A percentile compares a stretch with the other conserved stretches of the same genome.
These are phyloP conservation scores for Caenorhabditis auriculariae DNA, from an alignment of 2,888 invertebrate genomes.

Conservation along the genomic window DNA sequence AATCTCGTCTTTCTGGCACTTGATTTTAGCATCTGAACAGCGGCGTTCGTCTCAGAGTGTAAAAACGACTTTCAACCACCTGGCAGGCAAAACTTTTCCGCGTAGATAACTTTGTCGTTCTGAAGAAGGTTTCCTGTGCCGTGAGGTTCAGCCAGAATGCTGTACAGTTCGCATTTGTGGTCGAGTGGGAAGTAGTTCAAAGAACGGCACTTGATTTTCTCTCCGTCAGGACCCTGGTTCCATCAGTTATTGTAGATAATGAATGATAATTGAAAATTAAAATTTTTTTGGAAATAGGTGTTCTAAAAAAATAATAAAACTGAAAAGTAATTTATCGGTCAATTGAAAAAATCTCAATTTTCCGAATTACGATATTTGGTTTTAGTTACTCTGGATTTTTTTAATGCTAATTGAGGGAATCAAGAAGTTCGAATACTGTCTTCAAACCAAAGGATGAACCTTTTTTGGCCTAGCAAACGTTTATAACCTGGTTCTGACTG, in stretches of 20 bases:
- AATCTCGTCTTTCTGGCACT: slow-evolving; percentile 54
- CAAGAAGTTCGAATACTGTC: too few relatives aligned
- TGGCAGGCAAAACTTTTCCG: slow-evolving; percentile 60
- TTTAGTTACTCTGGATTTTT: too few relatives aligned
- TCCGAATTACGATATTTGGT: too few relatives aligned
- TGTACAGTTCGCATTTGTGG: slow-evolving; percentile 48
- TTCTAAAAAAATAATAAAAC: background rate
- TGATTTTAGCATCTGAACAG: slow-evolving; percentile 30
- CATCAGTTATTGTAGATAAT: too few relatives aligned
- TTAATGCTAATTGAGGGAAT: too few relatives aligned
- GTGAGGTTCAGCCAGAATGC: slow-evolving; percentile 56
- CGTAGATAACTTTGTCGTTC: slow-evolving; percentile 54
- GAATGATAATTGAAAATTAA: slow-evolving; percentile 1
- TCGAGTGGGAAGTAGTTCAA: slow-evolving; percentile 53
- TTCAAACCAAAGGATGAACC: too few relatives aligned
- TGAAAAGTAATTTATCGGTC: background rate
- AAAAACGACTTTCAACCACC: slow-evolving; percentile 14
- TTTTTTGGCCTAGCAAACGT: too few relatives aligned
- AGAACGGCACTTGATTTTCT: slow-evolving; percentile 48
- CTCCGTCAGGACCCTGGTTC: slow-evolving; percentile 50
- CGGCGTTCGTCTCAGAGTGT: background rate
- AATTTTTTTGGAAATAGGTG: background rate
- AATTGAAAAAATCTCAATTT: background rate
- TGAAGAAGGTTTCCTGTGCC: slow-evolving; percentile 57
- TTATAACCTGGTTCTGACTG: slow-evolving; percentile 44